A percentile compares a stretch with the other conserved stretches of the same genome.
Conservation (phyloP, 2,888 invertebrate genomes). For the Lissocephala sabroskyi region DNA sequence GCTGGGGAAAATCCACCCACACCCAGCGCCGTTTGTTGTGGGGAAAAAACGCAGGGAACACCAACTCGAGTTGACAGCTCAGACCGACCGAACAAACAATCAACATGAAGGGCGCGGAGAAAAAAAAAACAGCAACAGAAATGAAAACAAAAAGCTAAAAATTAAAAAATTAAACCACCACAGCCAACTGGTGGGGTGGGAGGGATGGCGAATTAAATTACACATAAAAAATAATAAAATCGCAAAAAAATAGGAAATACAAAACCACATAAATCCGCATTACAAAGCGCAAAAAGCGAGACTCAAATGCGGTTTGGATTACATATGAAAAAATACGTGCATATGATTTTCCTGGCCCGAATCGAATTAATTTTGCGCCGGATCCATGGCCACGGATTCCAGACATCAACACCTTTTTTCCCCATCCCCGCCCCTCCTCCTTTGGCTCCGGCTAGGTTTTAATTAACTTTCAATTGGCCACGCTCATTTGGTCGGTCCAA, state of each 20-base stretch:
- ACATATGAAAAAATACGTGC: constrained; percentile 28
- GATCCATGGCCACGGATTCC: no score
- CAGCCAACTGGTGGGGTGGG: no score
- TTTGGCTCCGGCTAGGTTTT: constrained; percentile 47
- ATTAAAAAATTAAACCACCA: background rate
- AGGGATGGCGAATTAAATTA: constrained; percentile 1
- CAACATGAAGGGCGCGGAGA: no score
- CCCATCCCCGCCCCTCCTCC: background rate
- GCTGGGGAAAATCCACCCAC: no score
- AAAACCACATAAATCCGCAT: constrained; percentile 44
- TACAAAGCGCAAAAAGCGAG: constrained; percentile 32
- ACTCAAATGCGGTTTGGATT: constrained; percentile 38
- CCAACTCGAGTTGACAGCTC: constrained; percentile 58
- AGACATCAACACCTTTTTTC: background rate
- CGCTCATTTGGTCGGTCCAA: constrained; percentile 26
- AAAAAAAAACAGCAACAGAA: no score
- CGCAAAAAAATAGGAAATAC: constrained; percentile 28
- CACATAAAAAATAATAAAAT: background rate
- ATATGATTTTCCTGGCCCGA: constrained; percentile 46
- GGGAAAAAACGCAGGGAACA: constrained; percentile 24
- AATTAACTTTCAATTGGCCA: constrained; percentile 65
- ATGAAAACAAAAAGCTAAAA: constrained; percentile 1
- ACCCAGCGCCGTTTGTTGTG: constrained; percentile 7
- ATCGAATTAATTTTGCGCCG: no score
- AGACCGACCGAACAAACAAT: constrained; percentile 31